Percentiles rank a stretch among this genome's conserved stretches.
phyloP scores from a whole-genome alignment of 2,888 invertebrate genomes.

The Caprella mutica region DNA sequence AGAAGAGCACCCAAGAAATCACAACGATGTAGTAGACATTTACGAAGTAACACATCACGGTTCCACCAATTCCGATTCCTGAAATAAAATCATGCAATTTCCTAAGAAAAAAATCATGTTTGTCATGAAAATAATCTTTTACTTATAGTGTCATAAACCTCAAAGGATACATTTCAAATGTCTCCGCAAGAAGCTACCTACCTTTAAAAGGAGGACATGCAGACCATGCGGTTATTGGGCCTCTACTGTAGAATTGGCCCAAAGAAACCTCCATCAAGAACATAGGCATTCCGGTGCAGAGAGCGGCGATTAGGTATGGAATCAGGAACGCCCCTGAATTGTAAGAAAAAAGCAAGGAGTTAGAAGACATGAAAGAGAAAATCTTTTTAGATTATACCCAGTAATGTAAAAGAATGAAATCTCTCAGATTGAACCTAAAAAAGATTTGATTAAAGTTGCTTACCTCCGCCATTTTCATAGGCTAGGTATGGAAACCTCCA shows the following conservation, averaged over 20 bases:
- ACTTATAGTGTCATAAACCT: no score
- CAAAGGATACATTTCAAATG: no score
- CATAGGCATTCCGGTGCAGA: constrained; percentile 95
- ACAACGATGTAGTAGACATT: constrained; percentile 49
- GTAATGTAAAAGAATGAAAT: no score
- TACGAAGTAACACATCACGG: constrained; percentile 43
- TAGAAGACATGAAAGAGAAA: no score
- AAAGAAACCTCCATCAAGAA: constrained; percentile 96
- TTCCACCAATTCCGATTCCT: not conserved
- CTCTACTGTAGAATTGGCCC: constrained; percentile 94
- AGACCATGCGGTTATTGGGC: constrained; percentile 93
- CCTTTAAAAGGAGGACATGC: constrained; percentile 98
- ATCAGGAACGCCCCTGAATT: constrained; percentile 89
- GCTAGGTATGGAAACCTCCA: constrained; percentile 93
- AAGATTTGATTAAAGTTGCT: no score
- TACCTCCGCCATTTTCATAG: constrained; percentile 85
- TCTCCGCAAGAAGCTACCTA: no score
- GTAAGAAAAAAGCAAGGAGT: no score
- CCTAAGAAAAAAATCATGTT: no score
- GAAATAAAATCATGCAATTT: not conserved
- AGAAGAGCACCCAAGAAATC: constrained; percentile 43
- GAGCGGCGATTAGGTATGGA: constrained; percentile 84
- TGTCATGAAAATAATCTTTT: no score
- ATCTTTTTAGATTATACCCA: no score
- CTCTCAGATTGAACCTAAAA: no score